phyloP scores from a whole-genome alignment of 23 tunicate genomes.

The Oikopleura vanhoeffeni region DNA sequence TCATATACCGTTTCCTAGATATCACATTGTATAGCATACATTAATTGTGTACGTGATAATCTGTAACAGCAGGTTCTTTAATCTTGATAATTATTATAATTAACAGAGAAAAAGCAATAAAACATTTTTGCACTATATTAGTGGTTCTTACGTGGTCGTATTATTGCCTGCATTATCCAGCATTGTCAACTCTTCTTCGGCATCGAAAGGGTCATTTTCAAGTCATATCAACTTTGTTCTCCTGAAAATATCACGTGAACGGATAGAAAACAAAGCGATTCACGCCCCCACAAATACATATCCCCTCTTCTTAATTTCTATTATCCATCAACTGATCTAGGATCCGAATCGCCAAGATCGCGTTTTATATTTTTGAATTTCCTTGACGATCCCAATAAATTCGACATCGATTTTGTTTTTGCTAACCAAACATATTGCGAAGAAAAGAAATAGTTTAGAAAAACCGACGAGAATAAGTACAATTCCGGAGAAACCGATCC shows the following conservation, averaged over 20 bases:
- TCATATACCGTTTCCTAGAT: neutral
- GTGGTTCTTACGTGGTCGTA: neutral
- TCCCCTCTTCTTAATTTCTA: neutral
- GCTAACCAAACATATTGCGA: neutral
- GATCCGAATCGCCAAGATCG: neutral
- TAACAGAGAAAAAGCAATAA: neutral
- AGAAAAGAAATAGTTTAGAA: neutral
- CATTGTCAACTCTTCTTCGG: neutral
- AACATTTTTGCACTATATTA: neutral
- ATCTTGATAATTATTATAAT: neutral
- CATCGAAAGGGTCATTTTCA: neutral
- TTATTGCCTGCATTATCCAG: neutral
- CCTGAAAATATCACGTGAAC: neutral
- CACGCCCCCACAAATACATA: neutral
- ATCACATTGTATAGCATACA: neutral
- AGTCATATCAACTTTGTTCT: neutral
- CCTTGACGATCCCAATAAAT: neutral
- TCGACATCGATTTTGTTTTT: neutral
- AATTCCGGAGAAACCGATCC: too few relatives aligned
- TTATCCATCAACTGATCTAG: neutral
- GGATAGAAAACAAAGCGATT: neutral
- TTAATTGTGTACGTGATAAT: neutral
- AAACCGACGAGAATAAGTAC: neutral
- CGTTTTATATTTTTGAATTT: neutral
- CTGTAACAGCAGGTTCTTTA: slow-evolving; percentile 8